Evolutionary conservation across 64 coral and sea anemone genomes (phyloP).

Genomic region (Platygyra sinensis): DNA sequence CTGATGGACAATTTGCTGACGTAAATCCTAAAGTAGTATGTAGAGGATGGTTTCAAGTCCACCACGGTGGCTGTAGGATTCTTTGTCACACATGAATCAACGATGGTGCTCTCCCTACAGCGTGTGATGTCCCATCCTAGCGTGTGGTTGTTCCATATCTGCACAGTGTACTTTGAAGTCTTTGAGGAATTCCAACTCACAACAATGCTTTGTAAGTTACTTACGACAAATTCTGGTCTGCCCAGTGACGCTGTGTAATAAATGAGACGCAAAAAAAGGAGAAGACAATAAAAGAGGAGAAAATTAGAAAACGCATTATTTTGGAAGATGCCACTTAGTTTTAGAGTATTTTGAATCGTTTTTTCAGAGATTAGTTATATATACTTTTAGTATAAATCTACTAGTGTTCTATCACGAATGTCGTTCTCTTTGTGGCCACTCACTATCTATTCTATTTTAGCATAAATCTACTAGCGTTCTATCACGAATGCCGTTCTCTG

Average conservation of each 20-base stretch:
- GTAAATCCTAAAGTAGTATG: slow-evolving; percentile 16
- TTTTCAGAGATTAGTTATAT: no score
- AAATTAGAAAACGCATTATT: no score
- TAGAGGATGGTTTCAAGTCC: neutral
- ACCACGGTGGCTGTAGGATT: neutral
- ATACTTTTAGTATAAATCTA: no score
- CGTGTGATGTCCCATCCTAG: neutral
- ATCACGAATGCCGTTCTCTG: no score
- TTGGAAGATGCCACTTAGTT: no score
- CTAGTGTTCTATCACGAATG: no score
- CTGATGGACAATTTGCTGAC: neutral
- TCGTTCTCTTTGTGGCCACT: no score
- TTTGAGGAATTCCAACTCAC: neutral
- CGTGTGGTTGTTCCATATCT: neutral
- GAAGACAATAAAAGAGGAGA: no score
- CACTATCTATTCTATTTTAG: no score
- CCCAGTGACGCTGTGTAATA: neutral
- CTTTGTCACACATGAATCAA: neutral
- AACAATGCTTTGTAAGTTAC: neutral
- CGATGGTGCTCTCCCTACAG: neutral
- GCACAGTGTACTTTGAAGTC: neutral
- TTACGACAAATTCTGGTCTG: neutral
- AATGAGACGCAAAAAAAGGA: neutral
- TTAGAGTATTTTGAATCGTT: no score
- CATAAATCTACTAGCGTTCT: no score